Evolutionary conservation across 1,140 invertebrate species (phyloP), one percentile per base, ranked within the genome.

Genomic region (Hylaeus anthracinus): DNA sequence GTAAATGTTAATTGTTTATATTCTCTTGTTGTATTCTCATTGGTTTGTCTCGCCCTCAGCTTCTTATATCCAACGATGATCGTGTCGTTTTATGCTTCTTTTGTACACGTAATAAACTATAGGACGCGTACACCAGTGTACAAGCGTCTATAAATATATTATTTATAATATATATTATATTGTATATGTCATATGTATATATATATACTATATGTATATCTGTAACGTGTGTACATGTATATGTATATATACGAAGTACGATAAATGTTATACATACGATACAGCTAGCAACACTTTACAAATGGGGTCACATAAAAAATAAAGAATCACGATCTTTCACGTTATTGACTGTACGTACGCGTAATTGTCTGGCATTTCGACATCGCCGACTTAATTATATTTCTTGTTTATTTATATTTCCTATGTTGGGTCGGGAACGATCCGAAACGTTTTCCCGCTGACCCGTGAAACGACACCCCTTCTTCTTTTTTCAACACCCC

Each of bases 251-350:
- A 72, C 61, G 37, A 26, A 48, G 45, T 76, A 64, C 72, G 58
- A 69, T 67, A 79, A 66, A 72, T 64, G 76, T 77, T 55, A 64
- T 76, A 76, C 67, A 53, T 80, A 81, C 56, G 61, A 63, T 85
- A 85, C 69, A 71, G 65, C 81, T 86, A 84, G 64, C 67, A 86
- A 86, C 84, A 84, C 72, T 86, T 88, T 88, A 82, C 79, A 86
- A 88, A 85, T 64, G 72, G 83, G 72, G 72, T 88, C 72, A 72
- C 86, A 88, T 86, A 88, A 86, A 87, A 88, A 89, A 88, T 88
- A 85, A 87, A 83, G 43, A 73, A 81, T 88, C 69, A 65, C 67
- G 48, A 77, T 84, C 55, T 86, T 78, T 82, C 72, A 72, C 53
- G 51, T 78, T 86, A 86, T 86, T 84, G 77, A 80, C 83, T 85